Evolutionary conservation across 2,113 vertebrate genomes (phyloP).

Genomic region (Dasypus novemcinctus): DNA sequence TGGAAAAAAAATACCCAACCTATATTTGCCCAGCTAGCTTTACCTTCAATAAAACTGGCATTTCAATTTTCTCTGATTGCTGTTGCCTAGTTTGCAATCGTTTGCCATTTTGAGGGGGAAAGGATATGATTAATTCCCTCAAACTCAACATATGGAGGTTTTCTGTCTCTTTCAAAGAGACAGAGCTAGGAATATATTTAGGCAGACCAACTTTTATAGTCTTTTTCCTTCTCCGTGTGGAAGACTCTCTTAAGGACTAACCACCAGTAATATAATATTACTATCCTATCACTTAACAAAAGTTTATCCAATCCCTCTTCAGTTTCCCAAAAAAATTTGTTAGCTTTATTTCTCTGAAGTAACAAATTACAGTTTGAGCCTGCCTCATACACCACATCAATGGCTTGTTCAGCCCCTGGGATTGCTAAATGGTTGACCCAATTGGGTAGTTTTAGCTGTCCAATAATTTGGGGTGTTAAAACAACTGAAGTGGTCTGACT

Average conservation of each 20-base stretch:
- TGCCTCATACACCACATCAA: conserved; percentile 58
- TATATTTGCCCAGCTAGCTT: background rate
- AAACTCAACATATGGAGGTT: background rate
- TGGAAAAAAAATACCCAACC: background rate
- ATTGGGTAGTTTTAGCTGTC: conserved; percentile 24
- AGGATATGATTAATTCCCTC: background rate
- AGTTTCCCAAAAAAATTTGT: conserved; percentile 67
- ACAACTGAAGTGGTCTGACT: conserved; percentile 65
- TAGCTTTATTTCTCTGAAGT: conserved; percentile 63
- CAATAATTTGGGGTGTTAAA: conserved; percentile 60
- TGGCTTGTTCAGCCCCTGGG: background rate
- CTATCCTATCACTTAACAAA: conserved; percentile 64
- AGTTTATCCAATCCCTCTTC: conserved; percentile 57
- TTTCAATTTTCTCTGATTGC: background rate
- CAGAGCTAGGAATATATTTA: background rate
- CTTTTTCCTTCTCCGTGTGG: conserved; percentile 3
- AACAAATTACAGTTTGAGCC: conserved; percentile 43
- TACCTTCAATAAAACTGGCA: background rate
- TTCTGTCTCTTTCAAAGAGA: conserved; percentile 16
- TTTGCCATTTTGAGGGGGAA: background rate
- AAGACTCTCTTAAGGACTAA: conserved; percentile 43
- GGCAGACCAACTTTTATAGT: background rate
- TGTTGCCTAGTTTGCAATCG: background rate
- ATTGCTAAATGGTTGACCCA: conserved; percentile 50
- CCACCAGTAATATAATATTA: conserved; percentile 29